A percentile compares a stretch with the other conserved stretches of the same genome.
phyloP scores from a whole-genome alignment of 2,113 vertebrate species.

The Rhabdornis inornatus region DNA sequence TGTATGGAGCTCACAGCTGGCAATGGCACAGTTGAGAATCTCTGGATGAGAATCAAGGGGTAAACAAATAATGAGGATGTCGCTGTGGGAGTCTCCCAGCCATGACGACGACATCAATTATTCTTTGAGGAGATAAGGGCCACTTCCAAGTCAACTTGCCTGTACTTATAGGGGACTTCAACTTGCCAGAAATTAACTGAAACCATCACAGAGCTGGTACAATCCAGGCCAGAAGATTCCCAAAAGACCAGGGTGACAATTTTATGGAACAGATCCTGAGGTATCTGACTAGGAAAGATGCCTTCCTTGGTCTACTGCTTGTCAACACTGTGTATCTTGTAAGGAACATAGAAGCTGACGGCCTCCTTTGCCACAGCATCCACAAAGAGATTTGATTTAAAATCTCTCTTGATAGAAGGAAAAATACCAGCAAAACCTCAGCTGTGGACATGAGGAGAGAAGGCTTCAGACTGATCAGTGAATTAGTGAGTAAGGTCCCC shows the following conservation, averaged over 20 bases:
- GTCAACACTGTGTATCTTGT: background rate
- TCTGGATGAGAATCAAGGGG: background rate
- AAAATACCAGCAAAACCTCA: background rate
- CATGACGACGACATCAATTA: background rate
- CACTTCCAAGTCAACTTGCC: background rate
- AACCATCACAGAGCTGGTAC: background rate
- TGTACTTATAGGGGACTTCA: background rate
- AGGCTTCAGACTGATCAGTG: background rate
- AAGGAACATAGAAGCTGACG: background rate
- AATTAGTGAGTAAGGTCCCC: background rate
- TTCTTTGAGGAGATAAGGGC: background rate
- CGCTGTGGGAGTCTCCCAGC: background rate
- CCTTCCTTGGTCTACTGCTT: background rate
- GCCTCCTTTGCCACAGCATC: background rate
- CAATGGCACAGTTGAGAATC: background rate
- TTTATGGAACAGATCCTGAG: background rate
- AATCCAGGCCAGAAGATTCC: background rate
- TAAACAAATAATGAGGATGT: background rate
- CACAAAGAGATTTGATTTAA: background rate
- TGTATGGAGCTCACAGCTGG: background rate
- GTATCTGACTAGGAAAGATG: background rate
- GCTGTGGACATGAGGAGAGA: background rate
- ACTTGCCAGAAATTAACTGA: background rate
- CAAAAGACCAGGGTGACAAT: background rate
- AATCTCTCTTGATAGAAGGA: background rate